phyloP scores from a whole-genome alignment of 2,113 vertebrate species.

The Sander vitreus region DNA sequence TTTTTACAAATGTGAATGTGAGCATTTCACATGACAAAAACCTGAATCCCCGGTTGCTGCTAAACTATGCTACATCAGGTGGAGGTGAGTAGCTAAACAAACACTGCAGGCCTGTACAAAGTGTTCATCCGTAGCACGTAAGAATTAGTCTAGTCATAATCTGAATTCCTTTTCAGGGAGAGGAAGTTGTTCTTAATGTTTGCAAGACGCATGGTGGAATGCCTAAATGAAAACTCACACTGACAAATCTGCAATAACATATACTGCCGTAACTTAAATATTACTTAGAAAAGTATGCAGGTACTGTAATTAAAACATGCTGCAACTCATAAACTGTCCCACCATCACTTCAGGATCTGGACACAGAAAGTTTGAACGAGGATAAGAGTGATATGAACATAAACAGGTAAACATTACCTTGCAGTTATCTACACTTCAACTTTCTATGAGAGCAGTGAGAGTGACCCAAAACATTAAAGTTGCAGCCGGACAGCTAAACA shows the following conservation, averaged over 20 bases:
- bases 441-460: background rate
- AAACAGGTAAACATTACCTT: background rate
- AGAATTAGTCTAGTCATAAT: constrained; percentile 16
- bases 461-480: background rate
- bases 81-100: constrained; percentile 39
- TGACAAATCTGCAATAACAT: background rate
- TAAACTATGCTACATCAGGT: constrained; percentile 14
- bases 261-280: background rate
- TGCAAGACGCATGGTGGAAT: background rate
- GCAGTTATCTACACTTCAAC: background rate
- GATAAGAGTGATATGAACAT: background rate
- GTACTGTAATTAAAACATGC: constrained; percentile 1
- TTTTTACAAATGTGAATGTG: constrained; percentile 2
- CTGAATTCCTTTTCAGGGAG: constrained; percentile 50
- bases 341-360: background rate
- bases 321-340: background rate
- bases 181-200: constrained; percentile 19
- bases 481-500: background rate
- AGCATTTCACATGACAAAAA: background rate
- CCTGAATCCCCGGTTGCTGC: background rate
- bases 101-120: constrained; percentile 25
- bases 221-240: constrained; percentile 25
- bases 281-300: background rate
- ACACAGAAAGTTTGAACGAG: background rate
- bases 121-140: background rate